Evolutionary conservation across 1,140 invertebrate genomes (phyloP).

Genomic region (Copidosoma floridanum): DNA sequence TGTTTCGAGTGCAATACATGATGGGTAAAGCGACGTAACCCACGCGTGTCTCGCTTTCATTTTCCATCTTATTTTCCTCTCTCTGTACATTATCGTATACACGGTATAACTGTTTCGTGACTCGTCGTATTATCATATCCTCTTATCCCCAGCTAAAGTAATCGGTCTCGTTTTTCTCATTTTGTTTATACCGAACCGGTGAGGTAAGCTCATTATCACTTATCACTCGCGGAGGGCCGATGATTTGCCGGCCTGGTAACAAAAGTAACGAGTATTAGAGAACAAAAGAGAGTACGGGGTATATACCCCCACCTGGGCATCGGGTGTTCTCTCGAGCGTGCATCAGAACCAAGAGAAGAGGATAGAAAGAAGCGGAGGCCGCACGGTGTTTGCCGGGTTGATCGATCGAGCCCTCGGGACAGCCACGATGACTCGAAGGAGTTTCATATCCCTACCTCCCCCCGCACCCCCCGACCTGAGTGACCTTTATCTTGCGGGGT

Average conservation of each 20-base stretch:
- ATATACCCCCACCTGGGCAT: too few relatives aligned
- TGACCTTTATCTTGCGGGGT: conserved; percentile 22
- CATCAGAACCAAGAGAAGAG: too few relatives aligned
- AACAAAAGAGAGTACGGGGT: background rate
- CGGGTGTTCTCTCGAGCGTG: too few relatives aligned
- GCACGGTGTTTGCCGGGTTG: background rate
- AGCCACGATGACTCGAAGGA: conserved; percentile 19
- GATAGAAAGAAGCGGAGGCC: background rate
- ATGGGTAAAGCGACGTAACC: too few relatives aligned
- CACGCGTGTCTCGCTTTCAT: conserved; percentile 6
- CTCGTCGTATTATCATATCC: conserved; percentile 14
- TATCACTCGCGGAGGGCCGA: conserved; percentile 4
- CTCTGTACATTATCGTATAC: background rate
- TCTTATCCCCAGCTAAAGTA: too few relatives aligned
- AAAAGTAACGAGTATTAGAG: conserved; percentile 3
- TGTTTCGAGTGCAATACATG: too few relatives aligned
- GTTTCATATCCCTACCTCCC: conserved; percentile 20
- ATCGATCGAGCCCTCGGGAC: conserved; percentile 19
- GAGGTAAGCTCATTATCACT: conserved; percentile 15
- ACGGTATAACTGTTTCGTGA: background rate
- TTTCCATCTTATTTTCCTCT: background rate
- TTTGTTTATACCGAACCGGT: background rate
- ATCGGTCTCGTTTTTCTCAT: background rate
- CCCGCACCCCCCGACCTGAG: conserved; percentile 7
- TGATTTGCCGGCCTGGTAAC: conserved; percentile 10